Evolutionary conservation across 2,113 vertebrate species (phyloP).

Genomic region (Stercorarius parasiticus): DNA sequence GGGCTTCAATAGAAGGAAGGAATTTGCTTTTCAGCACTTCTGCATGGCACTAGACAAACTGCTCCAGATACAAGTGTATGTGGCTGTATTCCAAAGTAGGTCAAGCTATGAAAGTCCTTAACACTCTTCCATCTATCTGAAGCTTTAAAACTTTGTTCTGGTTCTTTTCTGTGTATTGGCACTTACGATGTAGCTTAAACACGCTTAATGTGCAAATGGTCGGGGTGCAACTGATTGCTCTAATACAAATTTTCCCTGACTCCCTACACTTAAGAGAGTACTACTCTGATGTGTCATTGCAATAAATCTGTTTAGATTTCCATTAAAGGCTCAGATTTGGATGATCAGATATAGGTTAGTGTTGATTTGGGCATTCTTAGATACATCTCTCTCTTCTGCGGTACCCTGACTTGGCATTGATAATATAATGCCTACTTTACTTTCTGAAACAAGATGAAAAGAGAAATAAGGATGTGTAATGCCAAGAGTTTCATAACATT

Average conservation of each 20-base stretch:
- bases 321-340: not conserved
- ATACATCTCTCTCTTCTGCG: not conserved
- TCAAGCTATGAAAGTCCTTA: not conserved
- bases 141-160: not conserved
- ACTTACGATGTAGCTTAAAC: not conserved
- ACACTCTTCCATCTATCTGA: not conserved
- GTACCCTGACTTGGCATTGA: not conserved
- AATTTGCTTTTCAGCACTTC: not conserved
- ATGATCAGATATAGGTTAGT: not conserved
- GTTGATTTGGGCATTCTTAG: not conserved
- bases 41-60: not conserved
- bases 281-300: not conserved
- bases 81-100: constrained; percentile 25
- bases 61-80: not conserved
- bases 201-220: not conserved
- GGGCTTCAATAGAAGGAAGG: not conserved
- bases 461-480: not conserved
- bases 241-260: not conserved
- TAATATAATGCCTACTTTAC: not conserved
- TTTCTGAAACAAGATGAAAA: not conserved
- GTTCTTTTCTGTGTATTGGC: not conserved
- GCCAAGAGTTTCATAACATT: not conserved
- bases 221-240: not conserved
- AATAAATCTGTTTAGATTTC: not conserved
- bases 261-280: not conserved